Conservation (phyloP, 2,888 invertebrate genomes). For the Aphidius colemani region DNA sequence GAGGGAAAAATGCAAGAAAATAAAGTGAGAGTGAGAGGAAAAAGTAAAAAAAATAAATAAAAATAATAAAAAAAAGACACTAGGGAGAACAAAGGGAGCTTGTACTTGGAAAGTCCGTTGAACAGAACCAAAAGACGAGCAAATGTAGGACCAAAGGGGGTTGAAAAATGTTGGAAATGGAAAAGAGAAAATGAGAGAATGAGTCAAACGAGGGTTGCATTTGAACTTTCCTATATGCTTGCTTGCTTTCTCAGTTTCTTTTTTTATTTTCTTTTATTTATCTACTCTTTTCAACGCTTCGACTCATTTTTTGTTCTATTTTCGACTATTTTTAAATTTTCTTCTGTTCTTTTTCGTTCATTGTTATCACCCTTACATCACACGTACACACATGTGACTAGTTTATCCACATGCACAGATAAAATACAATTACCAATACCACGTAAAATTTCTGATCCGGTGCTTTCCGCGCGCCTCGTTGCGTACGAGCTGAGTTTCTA, state of each 20-base stretch:
- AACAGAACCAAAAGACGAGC: conserved; percentile 20
- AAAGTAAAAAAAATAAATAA: too few species aligned
- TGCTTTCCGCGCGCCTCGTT: not conserved
- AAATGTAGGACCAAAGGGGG: too few species aligned
- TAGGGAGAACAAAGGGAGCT: conserved; percentile 22
- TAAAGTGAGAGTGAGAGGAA: not conserved
- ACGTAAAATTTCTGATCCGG: not conserved
- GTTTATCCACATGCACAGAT: too few species aligned
- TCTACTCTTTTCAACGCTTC: conserved; percentile 22
- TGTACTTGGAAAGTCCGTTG: conserved; percentile 28
- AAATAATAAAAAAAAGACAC: too few species aligned
- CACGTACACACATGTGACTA: too few species aligned
- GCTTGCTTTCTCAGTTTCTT: conserved; percentile 12
- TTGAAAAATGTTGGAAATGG: conserved; percentile 25
- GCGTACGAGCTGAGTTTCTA: conserved; percentile 52
- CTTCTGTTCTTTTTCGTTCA: too few species aligned
- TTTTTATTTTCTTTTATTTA: conserved; percentile 24
- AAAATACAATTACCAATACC: too few species aligned
- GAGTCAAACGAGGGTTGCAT: conserved; percentile 33
- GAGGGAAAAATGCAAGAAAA: conserved; percentile 11
- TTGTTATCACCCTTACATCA: too few species aligned
- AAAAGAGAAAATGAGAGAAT: conserved; percentile 28
- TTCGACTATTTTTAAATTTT: conserved; percentile 12
- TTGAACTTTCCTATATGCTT: conserved; percentile 7
- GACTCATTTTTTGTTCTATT: conserved; percentile 15